Base-by-base conservation (phyloP, 2,113 vertebrate genomes). In the Heliornis fulica region DNA sequence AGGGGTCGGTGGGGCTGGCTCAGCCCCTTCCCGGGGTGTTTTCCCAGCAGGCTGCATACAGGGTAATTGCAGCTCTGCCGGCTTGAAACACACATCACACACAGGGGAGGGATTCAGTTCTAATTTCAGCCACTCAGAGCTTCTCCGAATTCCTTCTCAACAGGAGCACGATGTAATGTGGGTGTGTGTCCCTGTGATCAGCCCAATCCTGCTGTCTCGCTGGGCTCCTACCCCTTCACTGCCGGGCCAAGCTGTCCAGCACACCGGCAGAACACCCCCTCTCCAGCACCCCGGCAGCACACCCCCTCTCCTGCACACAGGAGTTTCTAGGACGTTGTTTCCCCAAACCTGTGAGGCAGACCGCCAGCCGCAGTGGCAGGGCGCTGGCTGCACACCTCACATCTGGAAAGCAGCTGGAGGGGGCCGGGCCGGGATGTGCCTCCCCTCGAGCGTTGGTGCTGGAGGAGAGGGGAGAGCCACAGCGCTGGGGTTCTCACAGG, bases 401-500 rank as follows among this genome's bases (percentile, higher is more conserved):
- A 1, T 5, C 56, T 13, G 20, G 28, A 11, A 41, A 3, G 1
- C 0, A 0, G 5, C 60, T 7, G 4, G 4, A 32, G 36, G 8
- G 22, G 19, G 18, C 40, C 2, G 3, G 15, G 13, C 12, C 59
- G 3, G 20, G 23, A 7, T 2, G 36, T 0, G 17, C 59, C 28
- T 46, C 18, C 50, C 56, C 51, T 5, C n/a, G 15, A 15, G 38
- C 36, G 43, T 28, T 48, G 32, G 75, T 2, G 28, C 34, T 6
- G 82, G 3, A 43, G 23, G 7, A 36, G 15, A 22, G 12, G 7
- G 45, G 1, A 9, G 19, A 34, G 3, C 5, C 28, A 2, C 8
- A 5, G 6, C 4, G 22, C 1, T 4, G 7, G 17, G 10, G 41
- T 60, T 5, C 0, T 4, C 3, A 0, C 20, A 6, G 2, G 9